Percentiles rank a stretch among this genome's conserved stretches.
These are phyloP conservation scores for Peromyscus attwateri DNA, from an alignment of 2,797 vertebrate genomes.

Conservation along the genomic window DNA sequence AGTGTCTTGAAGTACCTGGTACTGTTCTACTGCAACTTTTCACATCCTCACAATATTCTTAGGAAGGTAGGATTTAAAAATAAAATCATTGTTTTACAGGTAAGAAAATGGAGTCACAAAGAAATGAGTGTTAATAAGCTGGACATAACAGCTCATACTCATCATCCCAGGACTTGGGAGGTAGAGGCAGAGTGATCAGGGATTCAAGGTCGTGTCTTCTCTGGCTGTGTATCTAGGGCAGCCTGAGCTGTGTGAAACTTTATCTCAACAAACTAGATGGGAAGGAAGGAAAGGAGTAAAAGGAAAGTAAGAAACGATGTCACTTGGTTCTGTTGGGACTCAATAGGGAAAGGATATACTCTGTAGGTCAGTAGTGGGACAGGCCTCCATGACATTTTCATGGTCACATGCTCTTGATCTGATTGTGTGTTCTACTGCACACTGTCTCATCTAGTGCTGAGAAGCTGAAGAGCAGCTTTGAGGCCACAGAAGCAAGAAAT, in stretches of 20 bases:
- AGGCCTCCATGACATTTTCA: neutral
- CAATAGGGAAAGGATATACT: neutral
- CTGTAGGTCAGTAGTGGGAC: neutral
- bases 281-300: neutral
- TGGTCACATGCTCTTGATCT: neutral
- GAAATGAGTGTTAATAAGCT: neutral
- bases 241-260: neutral
- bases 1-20: constrained; percentile 12
- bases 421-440: neutral
- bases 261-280: neutral
- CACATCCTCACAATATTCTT: neutral
- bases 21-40: neutral
- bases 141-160: neutral
- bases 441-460: neutral
- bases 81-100: neutral
- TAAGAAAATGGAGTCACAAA: neutral
- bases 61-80: neutral
- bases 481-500: neutral
- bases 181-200: neutral
- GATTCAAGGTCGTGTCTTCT: neutral
- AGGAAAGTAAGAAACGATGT: neutral
- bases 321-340: neutral
- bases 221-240: neutral
- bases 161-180: neutral
- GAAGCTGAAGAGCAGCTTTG: neutral